Percentiles rank a stretch among this genome's conserved stretches.
These are phyloP conservation scores for Podargus strigoides DNA, from an alignment of 2,797 vertebrate species.

Conservation along the genomic window DNA sequence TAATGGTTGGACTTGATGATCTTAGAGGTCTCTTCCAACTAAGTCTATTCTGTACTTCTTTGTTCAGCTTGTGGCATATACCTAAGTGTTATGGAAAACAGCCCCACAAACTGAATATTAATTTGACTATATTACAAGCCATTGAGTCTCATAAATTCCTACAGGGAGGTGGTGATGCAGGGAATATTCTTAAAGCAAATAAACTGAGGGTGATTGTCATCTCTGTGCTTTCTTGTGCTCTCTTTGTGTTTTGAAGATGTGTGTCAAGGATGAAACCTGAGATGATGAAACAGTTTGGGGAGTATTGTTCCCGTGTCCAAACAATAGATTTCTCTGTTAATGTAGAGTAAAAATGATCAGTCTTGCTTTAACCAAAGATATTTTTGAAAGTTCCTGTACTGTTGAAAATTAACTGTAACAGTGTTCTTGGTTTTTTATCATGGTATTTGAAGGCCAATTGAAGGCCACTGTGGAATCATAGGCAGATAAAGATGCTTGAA, in stretches of 20 bases:
- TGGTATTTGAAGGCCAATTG: slow-evolving; percentile 13
- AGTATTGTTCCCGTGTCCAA: neutral
- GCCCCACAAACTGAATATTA: neutral
- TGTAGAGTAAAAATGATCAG: neutral
- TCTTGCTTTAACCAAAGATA: neutral
- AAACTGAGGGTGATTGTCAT: neutral
- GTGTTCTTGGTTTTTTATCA: neutral
- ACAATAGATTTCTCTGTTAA: neutral
- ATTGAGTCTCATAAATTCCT: neutral
- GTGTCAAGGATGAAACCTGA: neutral
- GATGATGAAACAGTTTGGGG: neutral
- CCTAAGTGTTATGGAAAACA: neutral
- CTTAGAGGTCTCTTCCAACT: too few relatives aligned
- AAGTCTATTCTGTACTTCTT: too few relatives aligned
- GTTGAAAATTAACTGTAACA: neutral
- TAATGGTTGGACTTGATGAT: too few relatives aligned
- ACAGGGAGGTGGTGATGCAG: neutral
- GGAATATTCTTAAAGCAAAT: neutral
- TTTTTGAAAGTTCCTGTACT: neutral
- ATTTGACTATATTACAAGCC: neutral
- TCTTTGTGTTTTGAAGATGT: neutral
- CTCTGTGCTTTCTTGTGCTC: neutral
- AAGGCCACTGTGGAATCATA: neutral
- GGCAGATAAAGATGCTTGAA: neutral
- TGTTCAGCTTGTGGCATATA: neutral